These are phyloP conservation scores for Drosophila sulfurigaster DNA, from an alignment of 1,140 invertebrate species.

Conservation along the genomic window DNA sequence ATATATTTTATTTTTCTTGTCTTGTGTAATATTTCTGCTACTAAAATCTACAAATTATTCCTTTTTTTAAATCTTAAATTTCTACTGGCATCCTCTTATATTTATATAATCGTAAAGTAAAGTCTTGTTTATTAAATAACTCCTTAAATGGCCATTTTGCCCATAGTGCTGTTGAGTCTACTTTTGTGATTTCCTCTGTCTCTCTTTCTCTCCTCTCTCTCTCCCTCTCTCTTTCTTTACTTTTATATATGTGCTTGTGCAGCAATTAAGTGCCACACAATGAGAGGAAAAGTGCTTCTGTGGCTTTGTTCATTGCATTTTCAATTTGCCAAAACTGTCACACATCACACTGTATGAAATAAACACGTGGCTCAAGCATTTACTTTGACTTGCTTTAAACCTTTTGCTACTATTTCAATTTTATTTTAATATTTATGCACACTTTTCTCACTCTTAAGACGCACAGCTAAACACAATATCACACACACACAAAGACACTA, in stretches of 20 bases:
- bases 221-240: too few relatives aligned
- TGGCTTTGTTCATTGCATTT: slow-evolving; percentile 33
- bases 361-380: slow-evolving; percentile 20
- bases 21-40: too few relatives aligned
- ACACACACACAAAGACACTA: not conserved
- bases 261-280: slow-evolving; percentile 26
- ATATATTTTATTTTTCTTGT: too few relatives aligned
- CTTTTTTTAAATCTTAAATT: too few relatives aligned
- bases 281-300: slow-evolving; percentile 4
- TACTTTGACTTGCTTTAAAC: slow-evolving; percentile 52
- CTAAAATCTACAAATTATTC: too few relatives aligned
- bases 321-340: slow-evolving; percentile 69
- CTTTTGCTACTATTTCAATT: slow-evolving; percentile 44
- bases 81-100: too few relatives aligned
- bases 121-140: too few relatives aligned
- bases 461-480: not conserved
- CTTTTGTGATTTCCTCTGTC: not conserved
- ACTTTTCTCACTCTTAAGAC: slow-evolving; percentile 24
- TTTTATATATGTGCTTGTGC: not conserved
- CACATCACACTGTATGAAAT: slow-evolving; percentile 48
- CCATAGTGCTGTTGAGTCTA: not conserved
- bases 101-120: too few relatives aligned
- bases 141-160: too few relatives aligned
- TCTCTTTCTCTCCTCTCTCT: not conserved
- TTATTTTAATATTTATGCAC: slow-evolving; percentile 33